A percentile compares a stretch with the other conserved stretches of the same genome.
Conservation (phyloP, 1,140 invertebrate genomes). For the Tetragnatha versicolor region DNA sequence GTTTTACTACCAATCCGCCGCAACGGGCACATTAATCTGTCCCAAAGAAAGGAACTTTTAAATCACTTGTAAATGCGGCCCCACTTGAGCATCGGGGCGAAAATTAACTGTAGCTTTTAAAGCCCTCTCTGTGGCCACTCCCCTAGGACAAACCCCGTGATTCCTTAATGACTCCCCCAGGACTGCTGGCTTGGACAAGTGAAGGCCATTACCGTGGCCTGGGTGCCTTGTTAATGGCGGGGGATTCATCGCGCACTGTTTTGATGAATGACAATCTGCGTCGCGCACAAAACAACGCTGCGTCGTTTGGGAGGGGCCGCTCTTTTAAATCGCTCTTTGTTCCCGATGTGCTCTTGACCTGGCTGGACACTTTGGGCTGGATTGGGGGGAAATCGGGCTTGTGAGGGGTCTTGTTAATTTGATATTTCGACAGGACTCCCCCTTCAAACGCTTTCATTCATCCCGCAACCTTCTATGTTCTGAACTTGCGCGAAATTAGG, state of each 20-base stretch:
- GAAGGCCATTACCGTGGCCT: slow-evolving; percentile 38
- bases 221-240: slow-evolving; percentile 39
- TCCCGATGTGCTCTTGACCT: too few species aligned
- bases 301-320: not conserved
- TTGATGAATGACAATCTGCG: slow-evolving; percentile 53
- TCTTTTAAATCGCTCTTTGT: not conserved
- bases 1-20: too few species aligned
- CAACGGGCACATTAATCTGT: not conserved
- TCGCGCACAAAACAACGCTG: slow-evolving; percentile 33
- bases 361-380: too few species aligned
- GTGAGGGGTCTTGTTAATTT: too few species aligned
- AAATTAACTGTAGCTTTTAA: slow-evolving; percentile 43
- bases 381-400: too few species aligned
- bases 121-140: slow-evolving; percentile 34
- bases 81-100: slow-evolving; percentile 1
- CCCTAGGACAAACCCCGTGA: slow-evolving; percentile 28
- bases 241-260: slow-evolving; percentile 46
- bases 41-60: slow-evolving; percentile 30
- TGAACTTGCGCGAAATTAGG: too few species aligned
- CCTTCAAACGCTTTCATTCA: too few species aligned
- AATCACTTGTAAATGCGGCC: slow-evolving; percentile 16
- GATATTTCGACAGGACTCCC: too few species aligned
- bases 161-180: slow-evolving; percentile 46
- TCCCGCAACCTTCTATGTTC: too few species aligned
- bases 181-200: slow-evolving; percentile 39